Base-by-base conservation (phyloP, 2,113 vertebrate species). In the Myotis brandtii region DNA sequence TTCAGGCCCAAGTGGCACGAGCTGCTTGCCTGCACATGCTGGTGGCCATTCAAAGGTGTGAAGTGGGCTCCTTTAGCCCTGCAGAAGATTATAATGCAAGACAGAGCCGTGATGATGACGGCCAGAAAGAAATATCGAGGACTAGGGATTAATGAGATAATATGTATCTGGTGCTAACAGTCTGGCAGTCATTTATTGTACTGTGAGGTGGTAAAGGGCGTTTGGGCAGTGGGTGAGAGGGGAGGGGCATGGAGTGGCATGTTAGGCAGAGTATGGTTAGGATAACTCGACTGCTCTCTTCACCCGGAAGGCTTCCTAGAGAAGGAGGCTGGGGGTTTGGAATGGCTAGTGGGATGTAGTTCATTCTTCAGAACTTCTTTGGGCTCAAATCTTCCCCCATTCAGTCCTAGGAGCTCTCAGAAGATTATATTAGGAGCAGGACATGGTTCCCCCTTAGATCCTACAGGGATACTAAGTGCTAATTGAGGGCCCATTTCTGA, bases 181-280 rank as follows among this genome's bases (percentile, higher is more conserved):
- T 6, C 72, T 69, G 77, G 30, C 27, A 12, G 50, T 6, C 30
- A 69, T 86, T 72, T 34, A 40, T 50, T 81, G 30, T 56, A 0
- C 67, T 34, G 2, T 43, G 77, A 59, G 8, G 66, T 59, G 30
- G 72, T 37, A 72, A 48, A 67, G 25, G 34, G 21, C 48, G 17
- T 1, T 27, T 88, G 92, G 80, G 82, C n/a, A 40, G 88, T 27
- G 82, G 86, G 67, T 92, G 76, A 90, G 93, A 87, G 73, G 91
- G 32, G 54, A 66, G 8, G 66, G 40, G 32, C 0, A 1, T 64
- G 62, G 52, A 43, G 40, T 17, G 70, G 25, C 25, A 2, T 46
- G 14, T 76, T 23, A 64, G 73, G n/a, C 32, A 37, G 59, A 64
- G 52, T 9, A 11, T n/a, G 14, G 37, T n/a, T 12, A 50, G 80